Base-by-base conservation (phyloP, 2,888 invertebrate genomes). In the Elmis aenea region DNA sequence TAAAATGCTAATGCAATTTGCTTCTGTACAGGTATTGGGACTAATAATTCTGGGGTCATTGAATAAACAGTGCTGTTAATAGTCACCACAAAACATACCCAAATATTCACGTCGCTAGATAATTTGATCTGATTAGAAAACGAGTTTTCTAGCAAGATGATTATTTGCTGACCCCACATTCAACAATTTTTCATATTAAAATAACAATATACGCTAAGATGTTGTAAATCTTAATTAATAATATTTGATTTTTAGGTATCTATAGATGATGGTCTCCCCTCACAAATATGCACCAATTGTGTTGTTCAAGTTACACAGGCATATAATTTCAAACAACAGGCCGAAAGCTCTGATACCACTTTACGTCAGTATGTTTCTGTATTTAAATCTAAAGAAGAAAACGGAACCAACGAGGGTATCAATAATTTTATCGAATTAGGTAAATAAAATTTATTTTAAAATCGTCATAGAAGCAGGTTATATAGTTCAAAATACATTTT, bases 21-120 rank as follows among this genome's bases (percentile, higher is more conserved):
- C 59, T 3, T 36, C 48, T n/a, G 28, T 61, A 8, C 31, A 58
- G 31, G 61, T 61, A 50, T n/a, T n/a, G n/a, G n/a, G n/a, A n/a
- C n/a, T n/a, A n/a, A n/a, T n/a, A 18, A 18, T 18, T 18, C 8
- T 18, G 8, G 18, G n/a, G n/a, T n/a, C n/a, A n/a, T n/a, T n/a
- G n/a, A n/a, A n/a, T n/a, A n/a, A n/a, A n/a, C n/a, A n/a, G n/a
- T n/a, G n/a, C n/a, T n/a, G n/a, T n/a, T n/a, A n/a, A n/a, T n/a
- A n/a, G n/a, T n/a, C n/a, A n/a, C n/a, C n/a, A n/a, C n/a, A n/a
- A n/a, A n/a, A n/a, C n/a, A n/a, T n/a, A n/a, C n/a, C n/a, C n/a
- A n/a, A n/a, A n/a, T n/a, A n/a, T n/a, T n/a, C n/a, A n/a, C n/a
- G n/a, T n/a, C n/a, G n/a, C n/a, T n/a, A n/a, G n/a, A n/a, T n/a